Conservation (phyloP, 1,140 invertebrate species). For the Drosophila equinoxialis region DNA sequence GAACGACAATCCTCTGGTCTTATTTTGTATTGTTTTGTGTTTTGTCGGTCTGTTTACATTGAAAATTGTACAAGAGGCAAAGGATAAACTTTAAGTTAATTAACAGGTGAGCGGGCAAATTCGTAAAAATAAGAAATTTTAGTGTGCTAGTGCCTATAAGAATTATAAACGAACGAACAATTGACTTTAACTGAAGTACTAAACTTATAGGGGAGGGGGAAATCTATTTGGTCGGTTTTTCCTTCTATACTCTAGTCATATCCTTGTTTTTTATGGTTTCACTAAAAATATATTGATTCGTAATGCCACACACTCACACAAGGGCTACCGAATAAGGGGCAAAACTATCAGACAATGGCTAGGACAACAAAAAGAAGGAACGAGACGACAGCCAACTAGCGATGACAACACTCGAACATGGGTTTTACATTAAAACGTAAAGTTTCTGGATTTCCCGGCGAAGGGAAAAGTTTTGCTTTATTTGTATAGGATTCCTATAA, state of each 20-base stretch:
- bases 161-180: too few relatives aligned
- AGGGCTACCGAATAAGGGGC: not conserved
- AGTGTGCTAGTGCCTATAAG: too few relatives aligned
- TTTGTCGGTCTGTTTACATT: too few relatives aligned
- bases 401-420: conserved; percentile 47
- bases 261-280: not conserved
- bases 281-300: not conserved
- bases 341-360: conserved; percentile 8
- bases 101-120: too few relatives aligned
- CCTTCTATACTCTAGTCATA: not conserved
- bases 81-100: too few relatives aligned
- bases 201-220: too few relatives aligned
- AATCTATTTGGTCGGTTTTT: not conserved
- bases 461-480: conserved; percentile 61
- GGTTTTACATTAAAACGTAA: conserved; percentile 77
- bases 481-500: conserved; percentile 68
- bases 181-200: too few relatives aligned
- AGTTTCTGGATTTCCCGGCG: conserved; percentile 53
- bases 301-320: not conserved
- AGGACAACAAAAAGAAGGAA: conserved; percentile 3
- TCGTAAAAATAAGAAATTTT: too few relatives aligned
- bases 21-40: too few relatives aligned
- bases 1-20: too few relatives aligned
- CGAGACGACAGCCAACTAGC: conserved; percentile 20
- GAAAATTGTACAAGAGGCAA: too few relatives aligned